A percentile compares a stretch with the other conserved stretches of the same genome.
phyloP scores from a whole-genome alignment of 1,140 invertebrate genomes.

The Neodiprion pinetum region DNA sequence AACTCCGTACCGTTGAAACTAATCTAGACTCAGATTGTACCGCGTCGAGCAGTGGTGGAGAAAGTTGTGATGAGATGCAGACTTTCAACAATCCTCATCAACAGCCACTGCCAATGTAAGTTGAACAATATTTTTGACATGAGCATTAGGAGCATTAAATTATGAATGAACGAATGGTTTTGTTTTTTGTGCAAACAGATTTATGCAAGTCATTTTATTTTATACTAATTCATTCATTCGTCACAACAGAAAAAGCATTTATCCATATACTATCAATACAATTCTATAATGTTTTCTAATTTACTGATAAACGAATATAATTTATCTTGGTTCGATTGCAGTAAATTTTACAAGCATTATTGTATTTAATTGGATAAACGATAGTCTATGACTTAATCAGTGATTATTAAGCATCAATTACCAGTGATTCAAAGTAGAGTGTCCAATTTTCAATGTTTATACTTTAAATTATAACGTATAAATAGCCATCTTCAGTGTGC shows the following conservation, averaged over 20 bases:
- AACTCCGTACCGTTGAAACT: conserved; percentile 74
- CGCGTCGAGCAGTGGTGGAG: conserved; percentile 90
- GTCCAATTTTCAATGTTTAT: neutral
- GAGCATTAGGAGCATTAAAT: neutral
- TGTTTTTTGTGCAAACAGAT: conserved; percentile 6
- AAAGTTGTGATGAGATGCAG: conserved; percentile 91
- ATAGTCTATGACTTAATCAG: neutral
- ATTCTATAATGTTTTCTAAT: neutral
- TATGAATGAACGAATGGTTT: conserved; percentile 9
- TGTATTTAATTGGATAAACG: no score
- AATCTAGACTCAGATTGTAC: conserved; percentile 92
- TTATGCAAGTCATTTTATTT: no score
- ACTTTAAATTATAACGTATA: neutral
- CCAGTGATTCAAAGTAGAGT: neutral
- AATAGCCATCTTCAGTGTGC: neutral
- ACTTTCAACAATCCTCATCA: conserved; percentile 79
- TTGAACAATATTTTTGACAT: conserved; percentile 39
- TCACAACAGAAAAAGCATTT: no score
- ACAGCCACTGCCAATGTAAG: conserved; percentile 79
- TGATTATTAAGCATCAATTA: neutral
- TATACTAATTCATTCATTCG: no score
- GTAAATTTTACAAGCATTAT: neutral
- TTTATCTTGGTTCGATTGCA: conserved; percentile 28
- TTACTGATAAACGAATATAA: conserved; percentile 24
- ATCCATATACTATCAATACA: no score